A percentile compares a stretch with the other conserved stretches of the same genome.
phyloP scores from a whole-genome alignment of 2,113 vertebrate species.

The Mastomys coucha region DNA sequence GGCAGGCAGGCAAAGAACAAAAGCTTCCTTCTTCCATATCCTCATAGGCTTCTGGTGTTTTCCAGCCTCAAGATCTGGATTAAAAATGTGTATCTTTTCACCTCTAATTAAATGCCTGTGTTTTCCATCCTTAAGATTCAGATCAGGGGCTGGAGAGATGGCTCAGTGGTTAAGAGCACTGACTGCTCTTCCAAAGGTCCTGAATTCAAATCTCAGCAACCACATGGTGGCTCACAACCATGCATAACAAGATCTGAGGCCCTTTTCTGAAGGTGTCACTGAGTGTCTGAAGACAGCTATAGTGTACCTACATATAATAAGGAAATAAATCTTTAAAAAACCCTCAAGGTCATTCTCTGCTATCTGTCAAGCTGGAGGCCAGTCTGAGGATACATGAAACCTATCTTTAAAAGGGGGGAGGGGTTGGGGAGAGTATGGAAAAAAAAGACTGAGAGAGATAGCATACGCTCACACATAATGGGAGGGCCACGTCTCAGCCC shows the following conservation, averaged over 20 bases:
- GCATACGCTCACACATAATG: neutral
- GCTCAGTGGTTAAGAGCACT: too few relatives aligned
- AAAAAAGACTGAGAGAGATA: neutral
- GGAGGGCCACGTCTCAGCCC: neutral
- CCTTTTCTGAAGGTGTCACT: too few relatives aligned
- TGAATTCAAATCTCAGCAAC: too few relatives aligned
- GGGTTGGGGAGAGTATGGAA: neutral
- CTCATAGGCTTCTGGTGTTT: neutral
- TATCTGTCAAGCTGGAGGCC: neutral
- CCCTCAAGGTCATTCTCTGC: neutral
- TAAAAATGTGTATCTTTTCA: neutral
- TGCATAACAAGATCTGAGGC: too few relatives aligned
- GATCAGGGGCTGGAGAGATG: too few relatives aligned
- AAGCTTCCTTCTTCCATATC: neutral
- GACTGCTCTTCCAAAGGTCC: too few relatives aligned
- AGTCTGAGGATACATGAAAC: neutral
- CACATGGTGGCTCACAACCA: too few relatives aligned
- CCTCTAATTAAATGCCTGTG: neutral
- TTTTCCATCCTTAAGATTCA: neutral
- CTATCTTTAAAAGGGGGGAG: neutral
- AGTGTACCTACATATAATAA: too few relatives aligned
- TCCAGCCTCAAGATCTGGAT: neutral
- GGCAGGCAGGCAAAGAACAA: neutral
- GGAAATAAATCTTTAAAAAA: too few relatives aligned
- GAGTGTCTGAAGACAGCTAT: too few relatives aligned